phyloP scores from a whole-genome alignment of 1,140 invertebrate genomes.

The Drosophila navojoa region DNA sequence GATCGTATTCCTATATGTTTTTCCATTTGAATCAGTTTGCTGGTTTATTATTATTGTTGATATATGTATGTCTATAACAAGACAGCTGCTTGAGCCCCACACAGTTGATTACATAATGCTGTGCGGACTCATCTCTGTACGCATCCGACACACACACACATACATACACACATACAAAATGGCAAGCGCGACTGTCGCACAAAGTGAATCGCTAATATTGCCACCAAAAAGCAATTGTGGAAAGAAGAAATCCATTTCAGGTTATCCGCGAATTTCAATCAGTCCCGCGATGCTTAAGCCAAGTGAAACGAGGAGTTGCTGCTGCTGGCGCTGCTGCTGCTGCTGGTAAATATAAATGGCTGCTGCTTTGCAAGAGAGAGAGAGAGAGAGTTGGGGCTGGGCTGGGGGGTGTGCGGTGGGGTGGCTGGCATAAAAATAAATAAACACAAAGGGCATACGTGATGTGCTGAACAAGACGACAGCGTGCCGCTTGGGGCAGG shows the following conservation, averaged over 20 bases:
- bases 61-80: too few relatives aligned
- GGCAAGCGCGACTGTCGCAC: neutral
- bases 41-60: too few relatives aligned
- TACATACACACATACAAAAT: too few relatives aligned
- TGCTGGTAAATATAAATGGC: constrained; percentile 51
- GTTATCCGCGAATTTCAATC: constrained; percentile 83
- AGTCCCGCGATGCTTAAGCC: constrained; percentile 56
- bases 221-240: constrained; percentile 83
- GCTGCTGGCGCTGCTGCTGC: constrained; percentile 13
- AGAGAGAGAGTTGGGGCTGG: neutral
- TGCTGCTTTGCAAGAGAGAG: constrained; percentile 1
- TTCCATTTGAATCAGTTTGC: too few relatives aligned
- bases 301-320: constrained; percentile 32
- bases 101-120: too few relatives aligned
- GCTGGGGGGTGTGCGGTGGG: neutral
- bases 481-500: constrained; percentile 12
- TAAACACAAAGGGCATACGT: constrained; percentile 69
- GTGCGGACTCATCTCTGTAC: too few relatives aligned
- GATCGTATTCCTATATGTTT: too few relatives aligned
- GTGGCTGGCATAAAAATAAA: constrained; percentile 64
- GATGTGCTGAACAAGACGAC: constrained; percentile 44
- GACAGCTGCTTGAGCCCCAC: too few relatives aligned
- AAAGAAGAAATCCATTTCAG: constrained; percentile 79
- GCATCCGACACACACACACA: too few relatives aligned
- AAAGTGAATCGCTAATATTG: constrained; percentile 76